A percentile compares a stretch with the other conserved stretches of the same genome.
phyloP scores from a whole-genome alignment of 37 sponge, comb jelly and placozoan species.

The Geodia barretti region DNA sequence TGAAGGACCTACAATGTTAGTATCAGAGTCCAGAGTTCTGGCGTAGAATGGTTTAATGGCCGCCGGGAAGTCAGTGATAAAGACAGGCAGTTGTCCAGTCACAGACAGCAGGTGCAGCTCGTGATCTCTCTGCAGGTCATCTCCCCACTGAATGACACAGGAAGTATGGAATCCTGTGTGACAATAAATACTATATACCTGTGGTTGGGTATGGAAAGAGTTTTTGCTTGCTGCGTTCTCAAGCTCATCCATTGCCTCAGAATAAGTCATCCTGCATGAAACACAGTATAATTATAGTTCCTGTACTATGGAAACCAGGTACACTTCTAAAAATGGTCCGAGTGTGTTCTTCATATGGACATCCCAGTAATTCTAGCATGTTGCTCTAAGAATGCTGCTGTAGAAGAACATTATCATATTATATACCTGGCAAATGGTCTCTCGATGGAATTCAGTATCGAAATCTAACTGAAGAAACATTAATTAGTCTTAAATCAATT shows the following conservation, averaged over 20 bases:
- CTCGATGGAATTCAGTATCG: constrained; percentile 1
- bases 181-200: constrained; percentile 15
- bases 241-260: constrained; percentile 64
- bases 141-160: constrained; percentile 67
- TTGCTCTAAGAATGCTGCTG: no score
- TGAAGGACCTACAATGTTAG: constrained; percentile 10
- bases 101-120: constrained; percentile 66
- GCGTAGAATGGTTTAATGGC: constrained; percentile 88
- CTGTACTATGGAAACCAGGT: background rate
- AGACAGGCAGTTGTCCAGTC: constrained; percentile 62
- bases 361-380: no score
- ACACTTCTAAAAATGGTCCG: no score
- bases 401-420: no score
- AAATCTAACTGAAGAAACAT: background rate
- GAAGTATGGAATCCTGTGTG: background rate
- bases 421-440: constrained; percentile 18
- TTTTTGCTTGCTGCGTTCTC: background rate
- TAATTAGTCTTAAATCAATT: background rate
- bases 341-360: no score
- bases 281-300: background rate
- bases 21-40: constrained; percentile 29
- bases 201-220: constrained; percentile 40
- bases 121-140: constrained; percentile 71
- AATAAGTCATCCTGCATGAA: constrained; percentile 55
- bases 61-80: constrained; percentile 85